Conservation (phyloP, 1,140 invertebrate genomes). For the Schlechtendalia chinensis region DNA sequence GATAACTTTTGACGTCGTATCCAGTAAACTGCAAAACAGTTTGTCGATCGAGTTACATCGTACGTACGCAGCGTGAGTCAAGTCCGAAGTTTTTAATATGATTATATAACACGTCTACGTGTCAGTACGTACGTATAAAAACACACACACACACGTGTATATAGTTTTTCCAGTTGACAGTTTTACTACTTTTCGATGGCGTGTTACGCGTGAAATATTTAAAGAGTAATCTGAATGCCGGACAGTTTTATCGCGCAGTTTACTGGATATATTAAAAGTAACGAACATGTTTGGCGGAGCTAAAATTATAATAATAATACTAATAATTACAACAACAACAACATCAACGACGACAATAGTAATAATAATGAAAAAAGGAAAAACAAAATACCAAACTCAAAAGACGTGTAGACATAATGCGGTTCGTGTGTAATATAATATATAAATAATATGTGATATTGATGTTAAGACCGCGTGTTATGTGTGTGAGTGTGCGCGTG, state of each 20-base stretch:
- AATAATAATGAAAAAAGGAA: slow-evolving; percentile 7
- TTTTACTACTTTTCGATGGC: too few relatives aligned
- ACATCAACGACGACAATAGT: too few relatives aligned
- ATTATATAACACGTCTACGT: neutral
- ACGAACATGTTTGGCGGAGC: neutral
- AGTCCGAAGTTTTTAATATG: too few relatives aligned
- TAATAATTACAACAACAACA: too few relatives aligned
- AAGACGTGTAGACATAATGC: neutral
- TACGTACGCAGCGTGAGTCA: too few relatives aligned
- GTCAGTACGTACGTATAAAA: neutral
- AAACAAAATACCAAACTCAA: neutral
- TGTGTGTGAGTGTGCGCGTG: too few relatives aligned
- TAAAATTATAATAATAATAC: too few relatives aligned
- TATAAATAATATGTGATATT: neutral
- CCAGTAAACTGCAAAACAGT: too few relatives aligned
- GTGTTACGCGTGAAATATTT: neutral
- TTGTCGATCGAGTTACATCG: too few relatives aligned
- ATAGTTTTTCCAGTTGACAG: neutral
- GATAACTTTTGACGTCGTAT: too few relatives aligned
- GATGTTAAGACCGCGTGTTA: neutral
- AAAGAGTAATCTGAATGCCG: neutral
- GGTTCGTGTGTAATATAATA: neutral
- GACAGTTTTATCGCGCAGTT: neutral
- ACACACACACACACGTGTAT: neutral
- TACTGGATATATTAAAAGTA: slow-evolving; percentile 5